Base-by-base conservation (phyloP, 2,797 vertebrate genomes). In the Xerus rutilus region DNA sequence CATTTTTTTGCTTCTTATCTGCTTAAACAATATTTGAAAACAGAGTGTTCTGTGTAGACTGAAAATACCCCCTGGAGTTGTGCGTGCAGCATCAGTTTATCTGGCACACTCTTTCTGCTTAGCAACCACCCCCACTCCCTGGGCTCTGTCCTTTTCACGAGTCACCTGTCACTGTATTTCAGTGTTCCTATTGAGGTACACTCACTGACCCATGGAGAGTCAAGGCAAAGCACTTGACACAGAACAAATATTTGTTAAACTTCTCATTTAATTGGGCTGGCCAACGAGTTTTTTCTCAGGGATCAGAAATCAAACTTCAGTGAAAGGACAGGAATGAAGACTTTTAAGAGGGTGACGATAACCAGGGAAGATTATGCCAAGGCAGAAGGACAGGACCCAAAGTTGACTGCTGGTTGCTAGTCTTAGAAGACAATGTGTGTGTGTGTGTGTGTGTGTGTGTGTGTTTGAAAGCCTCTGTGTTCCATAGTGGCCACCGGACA, bases 21-120 rank as follows among this genome's bases (percentile, higher is more conserved):
- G 21, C 43, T 67, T 92, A n/a, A 70, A 23, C 77, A 67, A 62
- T 93, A 86, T 93, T 95, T 97, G 92, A 91, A 92, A 93, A 90
- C 54, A 81, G 30, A 39, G 43, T 79, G 12, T 72, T 77, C 77
- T 96, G 3, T 43, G 74, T 77, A 82, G 35, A 86, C 70, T 65
- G 30, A 95, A 92, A 81, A 32, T 86, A 49, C 82, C 72, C 35
- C 35, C 87, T 23, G 4, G 69, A 84, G 70, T 65, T 79, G 57
- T 77, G 86, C 74, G 79, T 96, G 86, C 10, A 20, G 14, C 64
- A 79, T 79, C 86, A 62, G 14, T 89, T 67, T 86, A 89, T 57
- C 95, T 86, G 83, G 47, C 39, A 81, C 3, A 47, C 2, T 21
- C 77, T 79, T 93, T 93, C 77, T 76, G 64, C 79, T 91, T 73